Percentiles rank a stretch among this genome's conserved stretches.
Evolutionary conservation across 2,888 invertebrate species (phyloP).

Genomic region (Scaptomyza parva): DNA sequence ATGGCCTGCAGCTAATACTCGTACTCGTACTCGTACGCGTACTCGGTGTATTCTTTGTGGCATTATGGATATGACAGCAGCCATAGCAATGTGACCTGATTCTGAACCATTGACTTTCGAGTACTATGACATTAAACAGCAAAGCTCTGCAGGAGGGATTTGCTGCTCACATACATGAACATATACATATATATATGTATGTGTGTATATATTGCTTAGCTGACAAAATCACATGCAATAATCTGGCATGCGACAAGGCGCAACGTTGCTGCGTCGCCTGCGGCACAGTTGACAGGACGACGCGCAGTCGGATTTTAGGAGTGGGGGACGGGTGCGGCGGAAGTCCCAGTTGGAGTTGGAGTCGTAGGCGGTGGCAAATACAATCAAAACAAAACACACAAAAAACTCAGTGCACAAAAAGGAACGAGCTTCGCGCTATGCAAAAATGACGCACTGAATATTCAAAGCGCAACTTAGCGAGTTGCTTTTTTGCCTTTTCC

Average conservation of each 20-base stretch:
- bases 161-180: neutral
- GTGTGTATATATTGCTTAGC: constrained; percentile 14
- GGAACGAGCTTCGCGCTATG: constrained; percentile 27
- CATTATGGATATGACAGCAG: constrained; percentile 50
- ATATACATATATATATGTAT: neutral
- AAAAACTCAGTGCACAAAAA: constrained; percentile 26
- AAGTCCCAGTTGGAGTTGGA: neutral
- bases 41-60: constrained; percentile 39
- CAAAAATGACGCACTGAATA: constrained; percentile 75
- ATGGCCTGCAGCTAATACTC: constrained; percentile 51
- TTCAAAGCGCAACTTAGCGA: constrained; percentile 70
- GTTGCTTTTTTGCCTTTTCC: constrained; percentile 18
- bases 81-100: constrained; percentile 69
- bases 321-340: neutral
- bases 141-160: neutral
- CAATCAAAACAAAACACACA: too few species aligned
- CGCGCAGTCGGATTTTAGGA: neutral
- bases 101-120: constrained; percentile 72
- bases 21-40: too few species aligned
- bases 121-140: constrained; percentile 61
- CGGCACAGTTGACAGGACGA: constrained; percentile 7
- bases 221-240: constrained; percentile 63
- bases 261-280: constrained; percentile 10
- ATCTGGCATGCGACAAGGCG: constrained; percentile 66
- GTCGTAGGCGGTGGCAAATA: constrained; percentile 1